These are phyloP conservation scores for Pagetopsis macropterus DNA, from an alignment of 2,797 vertebrate genomes.

Conservation along the genomic window DNA sequence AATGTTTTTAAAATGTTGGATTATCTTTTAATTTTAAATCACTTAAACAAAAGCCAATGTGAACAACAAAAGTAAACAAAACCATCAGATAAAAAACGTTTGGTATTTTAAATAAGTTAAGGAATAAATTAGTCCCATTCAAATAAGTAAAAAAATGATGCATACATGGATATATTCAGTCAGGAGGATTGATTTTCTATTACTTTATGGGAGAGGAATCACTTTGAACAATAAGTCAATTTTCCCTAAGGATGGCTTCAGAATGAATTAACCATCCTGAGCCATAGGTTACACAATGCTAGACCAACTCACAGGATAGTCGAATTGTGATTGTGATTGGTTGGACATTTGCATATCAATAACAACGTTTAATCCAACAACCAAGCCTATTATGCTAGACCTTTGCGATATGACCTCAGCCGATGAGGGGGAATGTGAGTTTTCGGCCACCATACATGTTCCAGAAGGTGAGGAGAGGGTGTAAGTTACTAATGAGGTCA, in stretches of 20 bases:
- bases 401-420: conserved; percentile 27
- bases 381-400: conserved; percentile 23
- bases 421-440: conserved; percentile 3
- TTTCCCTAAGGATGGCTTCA: background rate
- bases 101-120: background rate
- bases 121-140: background rate
- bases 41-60: no score
- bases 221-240: background rate
- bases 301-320: conserved; percentile 23
- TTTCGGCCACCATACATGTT: conserved; percentile 17
- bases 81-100: background rate
- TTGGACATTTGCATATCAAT: conserved; percentile 34
- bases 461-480: conserved; percentile 22
- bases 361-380: conserved; percentile 20
- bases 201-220: background rate
- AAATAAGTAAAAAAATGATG: conserved; percentile 2
- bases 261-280: conserved; percentile 32
- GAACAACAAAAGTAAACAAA: background rate
- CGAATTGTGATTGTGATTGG: conserved; percentile 14
- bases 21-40: background rate
- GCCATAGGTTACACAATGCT: conserved; percentile 13
- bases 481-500: conserved; percentile 65
- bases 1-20: no score
- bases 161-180: background rate
- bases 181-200: background rate